Evolutionary conservation across 2,113 vertebrate species (phyloP), one percentile per base, ranked within the genome.

Genomic region (Phycodurus eques): DNA sequence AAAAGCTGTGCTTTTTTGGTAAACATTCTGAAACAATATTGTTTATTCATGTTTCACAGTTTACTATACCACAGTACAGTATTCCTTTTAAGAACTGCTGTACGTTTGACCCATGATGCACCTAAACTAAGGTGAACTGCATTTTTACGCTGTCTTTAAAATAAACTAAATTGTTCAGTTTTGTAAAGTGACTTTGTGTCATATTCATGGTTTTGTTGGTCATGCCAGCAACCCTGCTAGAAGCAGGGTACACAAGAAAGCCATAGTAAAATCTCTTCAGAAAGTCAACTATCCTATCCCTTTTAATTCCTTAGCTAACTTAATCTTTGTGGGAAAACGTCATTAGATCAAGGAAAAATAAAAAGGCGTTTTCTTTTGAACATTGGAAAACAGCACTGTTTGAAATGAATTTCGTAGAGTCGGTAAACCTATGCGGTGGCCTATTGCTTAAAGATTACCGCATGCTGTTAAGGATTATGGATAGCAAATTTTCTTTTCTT

Each of bases 141-240:
- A 57, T 53, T 67, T 54, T 63, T 68, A 71, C 42, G 13, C 51
- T 68, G 72, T 76, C 80, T 87, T 82, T 80, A 39, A 79, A 90
- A 87, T 89, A 89, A 89, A 91, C 64, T 62, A 61, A 39, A 88
- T 83, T 71, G 70, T 84, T 76, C 64, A 59, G 66, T 77, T 89
- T 72, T 80, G 14, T 73, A 62, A 57, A n/a, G 35, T 61, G 1
- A 13, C 13, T 61, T 2, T 69, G 42, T 70, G 15, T 76, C n/a
- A 43, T 14, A 57, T 74, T 68, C 2, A 5, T n/a, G 46, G 9
- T 64, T 4, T 19, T 20, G 10, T 54, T 22, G 1, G 56, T 63
- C 8, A 13, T 43, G 27, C 11, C 22, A 59, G 11, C 56, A 27
- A 11, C 27, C 20, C 20, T 51, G 20, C 53, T 5, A 27, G 56